Evolutionary conservation across 92 coral and sea anemone genomes (phyloP).

Genomic region (Metridium senile): DNA sequence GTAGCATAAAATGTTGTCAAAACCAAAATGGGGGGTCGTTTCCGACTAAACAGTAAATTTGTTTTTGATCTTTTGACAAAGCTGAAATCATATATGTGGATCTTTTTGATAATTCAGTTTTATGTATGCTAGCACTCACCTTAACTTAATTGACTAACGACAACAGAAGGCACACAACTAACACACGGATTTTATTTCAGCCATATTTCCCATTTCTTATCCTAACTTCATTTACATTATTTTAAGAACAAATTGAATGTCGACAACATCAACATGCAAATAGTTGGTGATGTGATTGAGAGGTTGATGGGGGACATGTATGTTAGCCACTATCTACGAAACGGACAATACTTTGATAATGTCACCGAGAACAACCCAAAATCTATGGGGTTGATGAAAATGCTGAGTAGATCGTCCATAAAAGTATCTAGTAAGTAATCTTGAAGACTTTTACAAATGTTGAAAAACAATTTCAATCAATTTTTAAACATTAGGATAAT

Average conservation of each 20-base stretch:
- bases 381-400: constrained; percentile 11
- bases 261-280: constrained; percentile 53
- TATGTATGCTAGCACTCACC: too few species aligned
- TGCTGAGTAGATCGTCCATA: constrained; percentile 22
- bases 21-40: too few species aligned
- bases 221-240: background rate
- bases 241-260: constrained; percentile 68
- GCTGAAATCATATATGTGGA: too few species aligned
- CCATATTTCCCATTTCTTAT: background rate
- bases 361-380: background rate
- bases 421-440: background rate
- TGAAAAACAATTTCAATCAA: background rate
- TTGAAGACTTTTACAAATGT: background rate
- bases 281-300: constrained; percentile 86
- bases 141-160: too few species aligned
- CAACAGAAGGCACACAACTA: background rate
- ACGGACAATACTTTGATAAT: constrained; percentile 44
- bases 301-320: constrained; percentile 91
- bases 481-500: background rate
- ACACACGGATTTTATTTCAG: background rate
- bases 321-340: constrained; percentile 71
- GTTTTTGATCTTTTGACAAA: too few species aligned
- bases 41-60: too few species aligned
- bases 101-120: too few species aligned
- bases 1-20: too few species aligned